Evolutionary conservation across 2,797 vertebrate genomes (phyloP), one percentile per base, ranked within the genome.

Genomic region (Pteropus rufus): DNA sequence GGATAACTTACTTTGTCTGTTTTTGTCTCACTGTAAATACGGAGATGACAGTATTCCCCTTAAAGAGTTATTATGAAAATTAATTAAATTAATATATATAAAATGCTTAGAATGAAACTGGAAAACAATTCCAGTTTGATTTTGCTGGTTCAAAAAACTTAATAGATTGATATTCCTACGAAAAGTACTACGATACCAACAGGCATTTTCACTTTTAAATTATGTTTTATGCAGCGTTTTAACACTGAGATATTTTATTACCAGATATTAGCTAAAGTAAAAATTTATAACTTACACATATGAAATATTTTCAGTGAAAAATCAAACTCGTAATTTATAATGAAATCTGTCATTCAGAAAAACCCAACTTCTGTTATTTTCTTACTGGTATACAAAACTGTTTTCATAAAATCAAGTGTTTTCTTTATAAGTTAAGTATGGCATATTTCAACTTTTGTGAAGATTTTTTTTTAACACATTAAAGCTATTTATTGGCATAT

Each of bases 391-490:
- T 39, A 79, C 46, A 94, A 82, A 90, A 70, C 16, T 92, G 19
- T 87, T 94, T 73, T 92, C 76, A 95, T 52, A 96, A 92, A 94
- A 96, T 67, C 92, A 96, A 86, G 36, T 41, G 52, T 21, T 72
- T 80, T 79, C 76, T 88, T 88, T 54, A 24, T 64, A 93, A 89
- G 26, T 34, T 36, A 15, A 81, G 12, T 44, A 49, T 12, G 34
- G 39, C 52, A 44, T 77, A 84, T 60, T 86, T 94, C 76, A 81
- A 52, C 56, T 81, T 65, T 36, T n/a, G 39, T 73, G 52, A 86
- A 89, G 58, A 91, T 19, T 79, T 64, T 70, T 79, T 79, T 95
- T 81, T 93, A 82, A 84, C n/a, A 70, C 46, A 81, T 80, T 91
- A 93, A 49, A 80, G n/a, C 52, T 83, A 65, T 76, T 76, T 91